Percentiles rank a stretch among this genome's conserved stretches.
Evolutionary conservation across 2,797 vertebrate genomes (phyloP).

Genomic region (Coccyzus lansbergi): DNA sequence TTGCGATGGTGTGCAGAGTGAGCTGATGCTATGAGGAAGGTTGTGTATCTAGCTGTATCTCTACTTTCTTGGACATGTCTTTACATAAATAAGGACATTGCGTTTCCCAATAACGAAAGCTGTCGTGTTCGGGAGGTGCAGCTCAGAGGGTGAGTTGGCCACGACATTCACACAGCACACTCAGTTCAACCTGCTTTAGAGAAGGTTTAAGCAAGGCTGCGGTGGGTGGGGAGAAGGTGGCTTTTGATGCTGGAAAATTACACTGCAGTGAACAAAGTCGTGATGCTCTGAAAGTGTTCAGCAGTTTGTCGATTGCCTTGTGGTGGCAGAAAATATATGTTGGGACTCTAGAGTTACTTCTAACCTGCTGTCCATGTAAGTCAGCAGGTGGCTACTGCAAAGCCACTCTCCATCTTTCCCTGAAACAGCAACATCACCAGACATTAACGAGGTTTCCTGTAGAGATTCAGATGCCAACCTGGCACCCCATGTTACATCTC

Average conservation of each 20-base stretch:
- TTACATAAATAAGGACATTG: not conserved
- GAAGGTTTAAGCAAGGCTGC: not conserved
- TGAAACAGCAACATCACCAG: not conserved
- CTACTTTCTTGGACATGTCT: not conserved
- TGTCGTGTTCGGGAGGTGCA: accelerated
- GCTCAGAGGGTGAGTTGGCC: not conserved
- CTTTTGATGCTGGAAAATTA: not conserved
- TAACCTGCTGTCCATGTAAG: not conserved
- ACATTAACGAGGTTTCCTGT: accelerated
- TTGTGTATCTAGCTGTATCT: not conserved
- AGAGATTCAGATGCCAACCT: not conserved
- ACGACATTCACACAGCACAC: not conserved
- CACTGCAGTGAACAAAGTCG: not conserved
- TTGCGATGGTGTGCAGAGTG: accelerated
- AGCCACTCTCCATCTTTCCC: not conserved
- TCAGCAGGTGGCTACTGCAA: not conserved
- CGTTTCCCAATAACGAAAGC: not conserved
- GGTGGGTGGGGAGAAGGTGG: not conserved
- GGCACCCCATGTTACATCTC: not conserved
- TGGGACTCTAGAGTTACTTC: not conserved
- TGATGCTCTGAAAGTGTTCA: not conserved
- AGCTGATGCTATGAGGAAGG: not conserved
- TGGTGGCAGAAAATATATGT: not conserved
- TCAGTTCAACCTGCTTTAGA: not conserved
- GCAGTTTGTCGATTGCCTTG: not conserved